phyloP scores from a whole-genome alignment of 2,113 vertebrate genomes.

The Potamarius usumacintae region DNA sequence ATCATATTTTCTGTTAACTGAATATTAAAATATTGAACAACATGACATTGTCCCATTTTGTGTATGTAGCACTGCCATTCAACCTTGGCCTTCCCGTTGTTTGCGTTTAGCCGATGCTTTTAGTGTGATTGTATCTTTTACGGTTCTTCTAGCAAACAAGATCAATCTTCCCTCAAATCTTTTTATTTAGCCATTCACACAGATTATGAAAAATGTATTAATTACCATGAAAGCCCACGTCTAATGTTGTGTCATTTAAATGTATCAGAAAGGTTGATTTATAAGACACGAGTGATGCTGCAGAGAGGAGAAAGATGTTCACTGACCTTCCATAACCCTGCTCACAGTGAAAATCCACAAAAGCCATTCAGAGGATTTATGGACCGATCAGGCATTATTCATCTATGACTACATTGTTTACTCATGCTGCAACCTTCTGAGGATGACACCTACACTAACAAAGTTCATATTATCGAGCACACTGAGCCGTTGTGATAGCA shows the following conservation, averaged over 20 bases:
- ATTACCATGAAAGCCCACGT: constrained; percentile 73
- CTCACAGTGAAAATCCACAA: constrained; percentile 40
- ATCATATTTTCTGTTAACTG: constrained; percentile 9
- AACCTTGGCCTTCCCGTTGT: constrained; percentile 52
- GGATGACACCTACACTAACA: constrained; percentile 9
- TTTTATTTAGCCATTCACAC: constrained; percentile 67
- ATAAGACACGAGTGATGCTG: constrained; percentile 51
- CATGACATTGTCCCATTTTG: constrained; percentile 17
- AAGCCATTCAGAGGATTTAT: constrained; percentile 57
- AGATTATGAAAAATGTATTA: constrained; percentile 71
- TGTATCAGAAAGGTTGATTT: constrained; percentile 67
- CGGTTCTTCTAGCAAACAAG: constrained; percentile 57
- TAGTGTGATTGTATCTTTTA: constrained; percentile 73
- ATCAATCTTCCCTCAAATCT: constrained; percentile 67
- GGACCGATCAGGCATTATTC: constrained; percentile 40
- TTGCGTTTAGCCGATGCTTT: constrained; percentile 66
- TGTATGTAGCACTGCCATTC: constrained; percentile 13
- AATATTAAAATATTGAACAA: constrained; percentile 21
- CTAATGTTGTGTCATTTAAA: constrained; percentile 61
- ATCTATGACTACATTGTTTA: constrained; percentile 29
- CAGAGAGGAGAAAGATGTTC: constrained; percentile 49
- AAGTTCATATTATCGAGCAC: neutral
- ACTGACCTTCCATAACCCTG: constrained; percentile 52
- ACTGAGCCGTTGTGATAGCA: neutral
- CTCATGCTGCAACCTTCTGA: constrained; percentile 16